These are phyloP conservation scores for Sycophila sp. DNA, from an alignment of 1,140 invertebrate species.

Conservation along the genomic window DNA sequence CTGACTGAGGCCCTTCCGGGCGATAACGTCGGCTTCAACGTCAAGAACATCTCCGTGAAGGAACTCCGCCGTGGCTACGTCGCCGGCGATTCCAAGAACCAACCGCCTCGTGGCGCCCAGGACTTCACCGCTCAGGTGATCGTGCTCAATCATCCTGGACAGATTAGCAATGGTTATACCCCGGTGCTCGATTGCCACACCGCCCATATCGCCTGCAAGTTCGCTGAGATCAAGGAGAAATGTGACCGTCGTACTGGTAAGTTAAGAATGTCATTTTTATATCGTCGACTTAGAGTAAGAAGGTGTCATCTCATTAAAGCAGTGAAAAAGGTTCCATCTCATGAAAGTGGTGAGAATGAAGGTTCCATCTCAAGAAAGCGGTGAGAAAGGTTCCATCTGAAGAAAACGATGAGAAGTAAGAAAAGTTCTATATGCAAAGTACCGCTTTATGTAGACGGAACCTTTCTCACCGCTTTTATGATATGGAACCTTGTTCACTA, in stretches of 20 bases:
- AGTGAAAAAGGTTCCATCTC: no score
- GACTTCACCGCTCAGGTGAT: conserved; percentile 95
- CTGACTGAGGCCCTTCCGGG: conserved; percentile 93
- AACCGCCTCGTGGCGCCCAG: conserved; percentile 89
- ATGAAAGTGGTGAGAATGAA: no score
- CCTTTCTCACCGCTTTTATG: no score
- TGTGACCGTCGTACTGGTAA: conserved; percentile 92
- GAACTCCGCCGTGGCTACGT: conserved; percentile 96
- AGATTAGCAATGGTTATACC: conserved; percentile 96
- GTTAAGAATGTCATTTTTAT: not conserved
- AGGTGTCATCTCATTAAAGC: no score
- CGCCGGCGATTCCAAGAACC: conserved; percentile 96
- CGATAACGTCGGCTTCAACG: conserved; percentile 99
- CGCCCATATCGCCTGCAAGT: conserved; percentile 99
- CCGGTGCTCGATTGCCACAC: conserved; percentile 99
- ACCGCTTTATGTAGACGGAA: no score
- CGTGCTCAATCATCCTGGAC: conserved; percentile 97
- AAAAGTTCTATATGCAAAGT: no score
- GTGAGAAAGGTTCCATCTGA: not conserved
- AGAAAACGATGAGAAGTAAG: no score
- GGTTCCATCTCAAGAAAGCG: not conserved
- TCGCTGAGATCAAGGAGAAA: conserved; percentile 97
- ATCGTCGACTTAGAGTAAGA: no score
- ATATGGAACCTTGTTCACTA: no score
- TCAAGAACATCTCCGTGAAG: conserved; percentile 99